Evolutionary conservation across 2,113 vertebrate species (phyloP).

Genomic region (Castor canadensis): DNA sequence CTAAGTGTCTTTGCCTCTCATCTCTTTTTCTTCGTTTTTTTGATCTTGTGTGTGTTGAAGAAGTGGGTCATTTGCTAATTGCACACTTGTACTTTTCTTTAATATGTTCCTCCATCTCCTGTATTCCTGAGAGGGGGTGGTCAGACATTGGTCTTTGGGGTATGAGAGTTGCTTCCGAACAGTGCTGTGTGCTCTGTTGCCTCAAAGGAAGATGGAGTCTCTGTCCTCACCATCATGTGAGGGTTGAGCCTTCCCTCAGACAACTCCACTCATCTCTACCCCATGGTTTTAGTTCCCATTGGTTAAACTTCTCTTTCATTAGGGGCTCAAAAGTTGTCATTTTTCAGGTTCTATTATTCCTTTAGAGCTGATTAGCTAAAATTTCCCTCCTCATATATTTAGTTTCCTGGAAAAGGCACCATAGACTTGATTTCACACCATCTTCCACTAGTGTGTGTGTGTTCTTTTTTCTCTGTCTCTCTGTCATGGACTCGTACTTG

Average conservation of each 20-base stretch:
- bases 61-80: background rate
- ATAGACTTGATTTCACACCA: no score
- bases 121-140: background rate
- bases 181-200: no score
- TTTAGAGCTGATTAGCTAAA: background rate
- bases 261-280: background rate
- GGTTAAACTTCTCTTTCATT: background rate
- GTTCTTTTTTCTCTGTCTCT: no score
- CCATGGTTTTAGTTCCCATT: background rate
- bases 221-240: no score
- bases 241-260: no score
- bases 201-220: no score
- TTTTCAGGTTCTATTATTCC: background rate
- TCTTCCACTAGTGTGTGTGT: no score
- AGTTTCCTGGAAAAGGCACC: background rate
- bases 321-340: background rate
- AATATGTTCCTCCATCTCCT: background rate
- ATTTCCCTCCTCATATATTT: fast-evolving
- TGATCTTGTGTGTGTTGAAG: background rate
- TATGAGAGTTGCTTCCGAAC: background rate
- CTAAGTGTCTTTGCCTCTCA: background rate
- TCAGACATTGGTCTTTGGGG: background rate
- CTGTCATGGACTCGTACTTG: no score
- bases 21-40: no score
- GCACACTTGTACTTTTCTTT: background rate